A percentile compares a stretch with the other conserved stretches of the same genome.
Conservation (phyloP, 1,140 invertebrate genomes). For the Acromyrmex charruanus region DNA sequence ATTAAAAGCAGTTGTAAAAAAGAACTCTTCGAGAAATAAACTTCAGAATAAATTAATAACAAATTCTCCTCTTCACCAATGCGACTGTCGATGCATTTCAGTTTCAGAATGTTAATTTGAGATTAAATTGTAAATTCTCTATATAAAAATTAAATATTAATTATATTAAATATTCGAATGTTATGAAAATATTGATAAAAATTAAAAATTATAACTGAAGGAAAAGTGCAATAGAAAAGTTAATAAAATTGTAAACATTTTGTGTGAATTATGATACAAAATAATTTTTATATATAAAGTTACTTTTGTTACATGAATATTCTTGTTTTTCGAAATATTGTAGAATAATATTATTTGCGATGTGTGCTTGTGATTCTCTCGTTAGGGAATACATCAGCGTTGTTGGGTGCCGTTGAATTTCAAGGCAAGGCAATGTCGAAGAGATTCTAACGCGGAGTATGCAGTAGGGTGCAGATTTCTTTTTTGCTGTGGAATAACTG, state of each 20-base stretch:
- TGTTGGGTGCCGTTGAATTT: slow-evolving; percentile 46
- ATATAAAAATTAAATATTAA: not conserved
- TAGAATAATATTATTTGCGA: slow-evolving; percentile 1
- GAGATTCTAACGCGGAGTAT: slow-evolving; percentile 23
- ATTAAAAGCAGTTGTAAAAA: not conserved
- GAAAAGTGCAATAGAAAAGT: not conserved
- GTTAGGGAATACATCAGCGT: slow-evolving; percentile 34
- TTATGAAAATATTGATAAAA: not conserved
- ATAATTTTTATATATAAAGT: not conserved
- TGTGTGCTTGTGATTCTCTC: slow-evolving; percentile 28
- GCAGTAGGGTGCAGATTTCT: slow-evolving; percentile 48
- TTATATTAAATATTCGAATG: not conserved
- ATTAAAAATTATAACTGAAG: not conserved
- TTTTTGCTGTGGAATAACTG: slow-evolving; percentile 53
- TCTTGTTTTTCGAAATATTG: slow-evolving; percentile 25
- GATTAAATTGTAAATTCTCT: not conserved
- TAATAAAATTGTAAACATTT: not conserved
- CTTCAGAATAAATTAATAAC: not conserved
- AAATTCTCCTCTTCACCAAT: not conserved
- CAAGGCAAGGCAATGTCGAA: slow-evolving; percentile 39
- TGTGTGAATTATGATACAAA: not conserved
- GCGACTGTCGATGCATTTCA: not conserved
- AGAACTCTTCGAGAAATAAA: not conserved
- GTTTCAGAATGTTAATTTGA: not conserved
- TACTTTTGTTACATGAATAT: not conserved